These are phyloP conservation scores for Diadromus collaris DNA, from an alignment of 2,888 invertebrate genomes.

Conservation along the genomic window DNA sequence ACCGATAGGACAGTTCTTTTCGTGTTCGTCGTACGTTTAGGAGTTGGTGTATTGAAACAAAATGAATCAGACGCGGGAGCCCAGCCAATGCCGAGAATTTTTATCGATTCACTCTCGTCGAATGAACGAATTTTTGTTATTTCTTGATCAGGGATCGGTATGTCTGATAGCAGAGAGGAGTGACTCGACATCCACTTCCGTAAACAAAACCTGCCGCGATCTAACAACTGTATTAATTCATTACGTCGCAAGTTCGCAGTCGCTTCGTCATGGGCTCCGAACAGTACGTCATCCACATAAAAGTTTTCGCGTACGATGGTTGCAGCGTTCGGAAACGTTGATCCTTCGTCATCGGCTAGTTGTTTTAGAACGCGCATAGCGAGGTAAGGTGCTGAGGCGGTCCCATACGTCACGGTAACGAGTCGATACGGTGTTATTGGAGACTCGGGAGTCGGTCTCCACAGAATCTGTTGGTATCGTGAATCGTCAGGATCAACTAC, in stretches of 20 bases:
- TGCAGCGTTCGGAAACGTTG: slow-evolving; percentile 2
- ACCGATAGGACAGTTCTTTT: neutral
- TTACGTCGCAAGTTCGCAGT: neutral
- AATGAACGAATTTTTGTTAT: slow-evolving; percentile 32
- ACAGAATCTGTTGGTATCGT: slow-evolving; percentile 21
- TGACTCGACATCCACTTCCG: slow-evolving; percentile 16
- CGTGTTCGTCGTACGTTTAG: neutral
- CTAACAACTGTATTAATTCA: slow-evolving; percentile 1
- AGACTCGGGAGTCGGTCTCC: neutral
- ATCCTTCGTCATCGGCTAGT: neutral
- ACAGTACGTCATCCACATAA: slow-evolving; percentile 61
- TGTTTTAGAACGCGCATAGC: neutral
- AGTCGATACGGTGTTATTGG: neutral
- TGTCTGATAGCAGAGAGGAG: slow-evolving; percentile 26
- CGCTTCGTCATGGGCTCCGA: slow-evolving; percentile 26
- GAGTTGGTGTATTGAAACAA: slow-evolving; percentile 22
- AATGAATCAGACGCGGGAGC: slow-evolving; percentile 8
- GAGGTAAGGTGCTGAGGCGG: neutral
- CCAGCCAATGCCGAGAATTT: slow-evolving; percentile 29
- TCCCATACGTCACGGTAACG: slow-evolving; percentile 29
- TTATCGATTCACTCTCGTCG: neutral
- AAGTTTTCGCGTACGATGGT: slow-evolving; percentile 55
- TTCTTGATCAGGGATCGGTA: slow-evolving; percentile 13
- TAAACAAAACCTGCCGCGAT: slow-evolving; percentile 17
- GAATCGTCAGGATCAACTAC: slow-evolving; percentile 15